Evolutionary conservation across 2,113 vertebrate genomes (phyloP).

Genomic region (Oncorhynchus kisutch): DNA sequence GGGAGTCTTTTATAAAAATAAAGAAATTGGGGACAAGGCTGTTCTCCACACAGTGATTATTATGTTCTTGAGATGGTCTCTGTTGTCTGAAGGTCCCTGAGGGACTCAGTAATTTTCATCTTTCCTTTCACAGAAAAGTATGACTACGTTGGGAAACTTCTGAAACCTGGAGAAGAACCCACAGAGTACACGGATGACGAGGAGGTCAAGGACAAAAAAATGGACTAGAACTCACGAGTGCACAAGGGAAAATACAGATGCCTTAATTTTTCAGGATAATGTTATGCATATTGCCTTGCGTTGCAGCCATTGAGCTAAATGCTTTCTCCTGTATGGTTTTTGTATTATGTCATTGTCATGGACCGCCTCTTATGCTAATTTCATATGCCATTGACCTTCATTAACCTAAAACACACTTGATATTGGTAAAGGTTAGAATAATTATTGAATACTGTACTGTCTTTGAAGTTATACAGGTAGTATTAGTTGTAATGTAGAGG

Average conservation of each 20-base stretch:
- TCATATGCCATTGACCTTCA: not conserved
- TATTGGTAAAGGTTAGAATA: conserved; percentile 1
- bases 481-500: not conserved
- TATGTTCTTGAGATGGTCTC: not conserved
- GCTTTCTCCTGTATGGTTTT: conserved; percentile 6
- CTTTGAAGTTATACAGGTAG: not conserved
- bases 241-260: conserved; percentile 28
- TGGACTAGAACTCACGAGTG: conserved; percentile 50
- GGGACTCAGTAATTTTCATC: not conserved
- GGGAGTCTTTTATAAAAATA: no score
- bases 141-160: conserved; percentile 89
- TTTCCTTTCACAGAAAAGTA: conserved; percentile 84
- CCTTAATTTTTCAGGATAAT: conserved; percentile 42
- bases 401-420: not conserved
- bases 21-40: no score
- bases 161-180: conserved; percentile 91
- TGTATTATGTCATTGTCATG: conserved; percentile 2
- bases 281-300: conserved; percentile 15
- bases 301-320: conserved; percentile 18
- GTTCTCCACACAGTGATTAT: no score
- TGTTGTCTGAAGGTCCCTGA: not conserved
- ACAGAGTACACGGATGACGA: conserved; percentile 95
- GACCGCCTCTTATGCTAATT: not conserved
- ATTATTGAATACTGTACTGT: not conserved
- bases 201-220: conserved; percentile 76